phyloP scores from a whole-genome alignment of 2,113 vertebrate genomes.

The Urocitellus parryii region DNA sequence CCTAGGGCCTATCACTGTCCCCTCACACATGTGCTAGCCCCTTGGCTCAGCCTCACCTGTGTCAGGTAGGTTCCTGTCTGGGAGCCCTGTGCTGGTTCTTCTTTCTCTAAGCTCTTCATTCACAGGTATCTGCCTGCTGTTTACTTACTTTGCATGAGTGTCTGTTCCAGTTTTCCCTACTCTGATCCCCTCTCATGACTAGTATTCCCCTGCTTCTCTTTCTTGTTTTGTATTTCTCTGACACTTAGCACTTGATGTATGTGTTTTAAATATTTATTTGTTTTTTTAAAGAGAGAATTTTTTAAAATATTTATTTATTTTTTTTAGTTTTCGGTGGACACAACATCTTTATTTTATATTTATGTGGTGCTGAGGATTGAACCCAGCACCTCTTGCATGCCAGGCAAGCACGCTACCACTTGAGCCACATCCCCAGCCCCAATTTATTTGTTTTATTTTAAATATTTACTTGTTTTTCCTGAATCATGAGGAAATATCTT shows the following conservation, averaged over 20 bases:
- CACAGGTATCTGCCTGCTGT: not conserved
- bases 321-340: too few species aligned
- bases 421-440: too few species aligned
- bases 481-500: not conserved
- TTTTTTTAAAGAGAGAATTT: too few species aligned
- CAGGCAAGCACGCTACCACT: too few species aligned
- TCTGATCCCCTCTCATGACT: not conserved
- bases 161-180: not conserved
- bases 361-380: too few species aligned
- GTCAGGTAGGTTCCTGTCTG: not conserved
- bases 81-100: not conserved
- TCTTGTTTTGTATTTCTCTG: not conserved
- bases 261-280: conserved; percentile 22
- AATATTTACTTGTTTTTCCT: not conserved
- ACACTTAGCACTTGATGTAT: not conserved
- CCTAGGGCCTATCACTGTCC: not conserved
- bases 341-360: too few species aligned
- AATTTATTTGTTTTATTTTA: too few species aligned
- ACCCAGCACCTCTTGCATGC: too few species aligned
- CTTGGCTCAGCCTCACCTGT: not conserved
- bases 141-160: not conserved
- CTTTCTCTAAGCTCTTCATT: not conserved
- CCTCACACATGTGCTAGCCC: not conserved
- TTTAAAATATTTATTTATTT: too few species aligned
- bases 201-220: not conserved